phyloP scores from a whole-genome alignment of 2,888 invertebrate genomes.

The Acanthacorydalis orientalis region DNA sequence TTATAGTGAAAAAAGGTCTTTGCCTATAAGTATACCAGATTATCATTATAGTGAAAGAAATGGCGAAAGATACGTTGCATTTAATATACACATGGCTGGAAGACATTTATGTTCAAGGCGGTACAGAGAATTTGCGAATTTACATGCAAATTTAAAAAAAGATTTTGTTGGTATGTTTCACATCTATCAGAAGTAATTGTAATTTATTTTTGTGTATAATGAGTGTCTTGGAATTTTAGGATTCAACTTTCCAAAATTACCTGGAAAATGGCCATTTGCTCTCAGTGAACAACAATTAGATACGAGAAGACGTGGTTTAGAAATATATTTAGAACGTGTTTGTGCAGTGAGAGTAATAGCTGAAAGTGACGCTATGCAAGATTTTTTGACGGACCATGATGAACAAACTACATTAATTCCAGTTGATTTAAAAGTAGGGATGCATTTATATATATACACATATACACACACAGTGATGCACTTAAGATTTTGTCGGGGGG shows the following conservation, averaged over 20 bases:
- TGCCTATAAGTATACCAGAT: constrained; percentile 85
- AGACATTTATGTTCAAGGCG: constrained; percentile 90
- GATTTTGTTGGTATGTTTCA: constrained; percentile 60
- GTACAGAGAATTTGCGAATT: constrained; percentile 85
- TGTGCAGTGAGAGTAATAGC: constrained; percentile 97
- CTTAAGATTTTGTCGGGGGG: no score
- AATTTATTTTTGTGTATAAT: background rate
- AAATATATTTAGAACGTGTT: constrained; percentile 95
- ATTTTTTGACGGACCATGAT: constrained; percentile 86
- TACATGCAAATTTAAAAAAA: constrained; percentile 77
- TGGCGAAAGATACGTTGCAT: constrained; percentile 84
- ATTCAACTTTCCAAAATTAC: constrained; percentile 92
- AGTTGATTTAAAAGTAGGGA: constrained; percentile 48
- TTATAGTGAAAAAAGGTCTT: constrained; percentile 85
- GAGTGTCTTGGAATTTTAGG: constrained; percentile 25
- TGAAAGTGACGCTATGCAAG: constrained; percentile 92
- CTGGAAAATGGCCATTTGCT: constrained; percentile 97
- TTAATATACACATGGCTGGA: constrained; percentile 99
- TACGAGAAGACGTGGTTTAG: constrained; percentile 80
- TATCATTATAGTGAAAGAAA: constrained; percentile 78
- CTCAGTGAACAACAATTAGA: constrained; percentile 96
- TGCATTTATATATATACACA: no score
- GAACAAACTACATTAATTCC: constrained; percentile 51
- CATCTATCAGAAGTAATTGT: background rate
- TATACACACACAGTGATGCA: no score